Evolutionary conservation across 1,140 invertebrate genomes (phyloP).

Genomic region (Gonatopus flavifemur): DNA sequence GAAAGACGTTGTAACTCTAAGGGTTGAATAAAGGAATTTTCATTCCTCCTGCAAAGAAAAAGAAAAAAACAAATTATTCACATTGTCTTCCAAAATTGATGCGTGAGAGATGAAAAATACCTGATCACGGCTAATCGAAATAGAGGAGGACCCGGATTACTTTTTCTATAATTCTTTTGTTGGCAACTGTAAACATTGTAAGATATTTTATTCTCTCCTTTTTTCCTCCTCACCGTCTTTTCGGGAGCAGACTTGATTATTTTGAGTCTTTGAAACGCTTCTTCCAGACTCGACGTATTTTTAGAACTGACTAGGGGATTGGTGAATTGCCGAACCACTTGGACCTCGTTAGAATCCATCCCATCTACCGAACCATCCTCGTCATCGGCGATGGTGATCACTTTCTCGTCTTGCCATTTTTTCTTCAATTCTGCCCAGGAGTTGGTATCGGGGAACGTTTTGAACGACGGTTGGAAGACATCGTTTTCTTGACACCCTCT

Average conservation of each 20-base stretch:
- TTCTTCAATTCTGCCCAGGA: constrained; percentile 51
- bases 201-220: constrained; percentile 42
- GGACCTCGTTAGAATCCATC: constrained; percentile 37
- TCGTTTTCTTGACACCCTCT: constrained; percentile 12
- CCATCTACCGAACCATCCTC: constrained; percentile 29
- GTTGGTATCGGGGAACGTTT: constrained; percentile 30
- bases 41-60: constrained; percentile 31
- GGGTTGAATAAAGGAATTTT: constrained; percentile 32
- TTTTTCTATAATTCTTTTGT: constrained; percentile 41
- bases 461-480: constrained; percentile 36
- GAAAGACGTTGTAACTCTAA: constrained; percentile 41
- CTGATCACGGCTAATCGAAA: constrained; percentile 46
- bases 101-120: constrained; percentile 35
- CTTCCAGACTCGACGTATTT: constrained; percentile 33
- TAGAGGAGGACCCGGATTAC: constrained; percentile 44
- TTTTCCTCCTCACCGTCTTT: constrained; percentile 42
- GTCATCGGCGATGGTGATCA: constrained; percentile 53
- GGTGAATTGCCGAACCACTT: constrained; percentile 38
- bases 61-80: constrained; percentile 7
- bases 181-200: constrained; percentile 49
- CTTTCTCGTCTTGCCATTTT: constrained; percentile 50
- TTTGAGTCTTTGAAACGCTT: constrained; percentile 46
- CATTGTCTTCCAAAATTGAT: not conserved
- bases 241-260: constrained; percentile 50
- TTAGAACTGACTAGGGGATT: constrained; percentile 39